Percentiles rank a stretch among this genome's conserved stretches.
Conservation (phyloP, 2,888 invertebrate genomes). For the Eueremaeus valkanovi region DNA sequence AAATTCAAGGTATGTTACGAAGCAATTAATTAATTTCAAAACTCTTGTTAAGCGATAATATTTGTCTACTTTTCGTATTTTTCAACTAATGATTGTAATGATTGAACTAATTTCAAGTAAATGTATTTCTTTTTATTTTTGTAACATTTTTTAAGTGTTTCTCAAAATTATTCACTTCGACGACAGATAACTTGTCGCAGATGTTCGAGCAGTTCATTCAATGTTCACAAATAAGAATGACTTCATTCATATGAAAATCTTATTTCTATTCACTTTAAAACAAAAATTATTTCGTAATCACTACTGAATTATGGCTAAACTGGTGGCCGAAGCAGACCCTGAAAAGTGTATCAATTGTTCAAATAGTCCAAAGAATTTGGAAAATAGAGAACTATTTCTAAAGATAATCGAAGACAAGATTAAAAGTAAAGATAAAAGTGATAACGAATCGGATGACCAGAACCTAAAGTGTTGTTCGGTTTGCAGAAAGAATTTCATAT, state of each 20-base stretch:
- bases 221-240: constrained; percentile 1
- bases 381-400: not conserved
- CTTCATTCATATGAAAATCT: not conserved
- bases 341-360: constrained; percentile 1
- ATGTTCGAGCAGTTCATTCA: not conserved
- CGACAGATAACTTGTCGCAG: not conserved
- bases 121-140: not conserved
- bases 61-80: not conserved
- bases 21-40: not conserved
- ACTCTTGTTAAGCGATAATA: not conserved
- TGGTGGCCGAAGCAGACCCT: not conserved
- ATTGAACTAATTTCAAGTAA: not conserved
- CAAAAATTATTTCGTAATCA: not conserved
- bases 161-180: not conserved
- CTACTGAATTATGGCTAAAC: not conserved
- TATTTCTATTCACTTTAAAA: not conserved
- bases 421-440: not conserved
- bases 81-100: not conserved
- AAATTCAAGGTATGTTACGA: constrained; percentile 21
- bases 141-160: not conserved
- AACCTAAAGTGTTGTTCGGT: not conserved
- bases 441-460: not conserved
- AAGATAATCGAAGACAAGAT: not conserved
- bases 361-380: not conserved
- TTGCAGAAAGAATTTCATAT: not conserved